Evolutionary conservation across 2,113 vertebrate species (phyloP).

Genomic region (Sinocyclocheilus rhinocerous): DNA sequence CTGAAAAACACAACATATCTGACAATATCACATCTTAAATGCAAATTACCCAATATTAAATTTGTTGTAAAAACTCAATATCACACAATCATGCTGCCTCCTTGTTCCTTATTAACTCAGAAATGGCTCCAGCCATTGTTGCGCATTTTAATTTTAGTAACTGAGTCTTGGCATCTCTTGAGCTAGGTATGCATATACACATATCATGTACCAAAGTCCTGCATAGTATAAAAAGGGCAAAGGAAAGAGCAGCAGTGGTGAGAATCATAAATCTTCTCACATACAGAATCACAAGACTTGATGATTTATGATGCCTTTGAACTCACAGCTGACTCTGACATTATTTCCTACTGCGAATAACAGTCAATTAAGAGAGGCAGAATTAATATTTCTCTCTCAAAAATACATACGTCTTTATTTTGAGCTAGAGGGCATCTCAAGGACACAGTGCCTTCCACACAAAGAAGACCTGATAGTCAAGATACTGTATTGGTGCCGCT

Average conservation of each 20-base stretch:
- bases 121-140: not conserved
- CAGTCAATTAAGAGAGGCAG: constrained; percentile 20
- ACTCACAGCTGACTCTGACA: constrained; percentile 33
- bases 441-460: not conserved
- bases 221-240: not conserved
- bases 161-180: not conserved
- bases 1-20: not conserved
- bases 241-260: constrained; percentile 8
- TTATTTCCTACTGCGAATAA: not conserved
- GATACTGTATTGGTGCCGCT: not conserved
- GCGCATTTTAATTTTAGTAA: not conserved
- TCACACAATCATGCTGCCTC: not conserved
- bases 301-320: constrained; percentile 39
- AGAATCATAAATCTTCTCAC: constrained; percentile 23
- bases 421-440: constrained; percentile 1
- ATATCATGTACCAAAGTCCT: not conserved
- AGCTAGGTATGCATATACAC: not conserved
- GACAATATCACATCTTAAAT: not conserved
- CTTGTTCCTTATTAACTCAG: not conserved
- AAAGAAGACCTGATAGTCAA: not conserved
- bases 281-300: not conserved
- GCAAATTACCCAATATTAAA: not conserved
- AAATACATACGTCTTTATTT: not conserved
- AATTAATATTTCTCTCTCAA: constrained; percentile 16
- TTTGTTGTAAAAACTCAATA: not conserved